Base-by-base conservation (phyloP, 2,113 vertebrate genomes). In the Forbesichthys agassizii region DNA sequence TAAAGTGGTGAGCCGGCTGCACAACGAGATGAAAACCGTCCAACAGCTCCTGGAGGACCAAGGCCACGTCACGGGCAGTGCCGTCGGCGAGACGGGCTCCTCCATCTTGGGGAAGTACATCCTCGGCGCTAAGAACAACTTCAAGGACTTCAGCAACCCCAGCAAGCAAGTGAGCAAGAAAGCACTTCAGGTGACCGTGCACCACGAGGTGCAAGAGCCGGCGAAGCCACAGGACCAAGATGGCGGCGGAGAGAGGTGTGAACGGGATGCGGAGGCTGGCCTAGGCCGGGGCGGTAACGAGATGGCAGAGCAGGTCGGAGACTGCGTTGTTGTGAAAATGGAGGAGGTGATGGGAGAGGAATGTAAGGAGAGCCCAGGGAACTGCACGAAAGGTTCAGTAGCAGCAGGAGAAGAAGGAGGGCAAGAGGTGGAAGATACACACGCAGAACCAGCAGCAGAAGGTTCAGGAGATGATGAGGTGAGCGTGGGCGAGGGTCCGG, bases 81-180 rank as follows among this genome's bases (percentile, higher is more conserved):
- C 52, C 1, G 3, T 68, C 13, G 18, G 13, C 0, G 77, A 67
- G 4, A 84, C 90, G 0, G 89, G 88, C n/a, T 90, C 93, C 60
- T 93, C 93, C 48, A 68, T 95, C 20, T 84, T 96, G 65, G 93
- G 93, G 14, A 92, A 88, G 70, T 97, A 95, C 80, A 95, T 96
- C 73, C 82, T 74, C 6, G 91, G 91, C 5, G 94, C 95, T 27
- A 93, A 90, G 76, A 95, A 94, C 89, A 95, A 94, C 74, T 95
- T 96, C 86, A 91, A 90, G 82, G 93, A 81, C 66, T 93, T 93
- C 56, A 88, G 84, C 70, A 80, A 42, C 62, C 36, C 36, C 58
- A 12, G 13, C 79, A 58, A 1, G 66, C 82, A 0, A 83, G 84
- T 0, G 81, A 74, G 48, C 70, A 5, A 61, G 3, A 2, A 72